Conservation (phyloP, 2,888 invertebrate genomes). For the Timema podura region DNA sequence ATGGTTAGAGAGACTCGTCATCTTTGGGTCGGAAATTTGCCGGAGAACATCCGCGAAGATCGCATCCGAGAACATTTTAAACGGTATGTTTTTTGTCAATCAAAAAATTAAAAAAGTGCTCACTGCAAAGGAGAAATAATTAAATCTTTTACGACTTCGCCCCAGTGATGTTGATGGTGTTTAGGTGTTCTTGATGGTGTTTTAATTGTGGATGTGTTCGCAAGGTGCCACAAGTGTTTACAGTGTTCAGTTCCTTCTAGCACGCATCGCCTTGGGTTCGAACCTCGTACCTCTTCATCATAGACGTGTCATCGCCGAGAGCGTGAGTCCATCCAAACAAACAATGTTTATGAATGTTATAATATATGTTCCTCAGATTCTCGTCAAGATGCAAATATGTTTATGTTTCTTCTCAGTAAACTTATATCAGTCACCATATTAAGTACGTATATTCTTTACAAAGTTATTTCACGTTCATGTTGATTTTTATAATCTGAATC, state of each 20-base stretch:
- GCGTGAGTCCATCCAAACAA: too few relatives aligned
- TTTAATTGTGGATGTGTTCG: slow-evolving; percentile 25
- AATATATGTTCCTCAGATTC: too few relatives aligned
- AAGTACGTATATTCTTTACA: too few relatives aligned
- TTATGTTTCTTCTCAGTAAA: too few relatives aligned
- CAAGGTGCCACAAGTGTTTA: slow-evolving; percentile 26
- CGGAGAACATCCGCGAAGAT: slow-evolving; percentile 98
- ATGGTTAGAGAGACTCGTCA: slow-evolving; percentile 99
- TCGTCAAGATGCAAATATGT: too few relatives aligned
- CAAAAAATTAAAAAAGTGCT: slow-evolving; percentile 4
- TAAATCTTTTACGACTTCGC: slow-evolving; percentile 14
- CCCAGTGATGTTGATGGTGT: slow-evolving; percentile 20
- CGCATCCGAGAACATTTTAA: slow-evolving; percentile 96
- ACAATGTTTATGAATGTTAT: too few relatives aligned
- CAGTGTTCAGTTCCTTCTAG: slow-evolving; percentile 9
- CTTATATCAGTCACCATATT: too few relatives aligned
- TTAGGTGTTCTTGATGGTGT: slow-evolving; percentile 24
- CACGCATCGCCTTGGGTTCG: too few relatives aligned
- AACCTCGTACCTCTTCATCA: too few relatives aligned
- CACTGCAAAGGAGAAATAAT: slow-evolving; percentile 16
- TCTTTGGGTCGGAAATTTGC: slow-evolving; percentile 99
- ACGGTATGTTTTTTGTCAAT: slow-evolving; percentile 62
- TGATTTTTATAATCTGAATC: too few relatives aligned
- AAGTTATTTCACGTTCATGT: too few relatives aligned
- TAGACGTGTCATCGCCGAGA: too few relatives aligned